phyloP scores from a whole-genome alignment of 2,113 vertebrate species.

The Antechinus flavipes region DNA sequence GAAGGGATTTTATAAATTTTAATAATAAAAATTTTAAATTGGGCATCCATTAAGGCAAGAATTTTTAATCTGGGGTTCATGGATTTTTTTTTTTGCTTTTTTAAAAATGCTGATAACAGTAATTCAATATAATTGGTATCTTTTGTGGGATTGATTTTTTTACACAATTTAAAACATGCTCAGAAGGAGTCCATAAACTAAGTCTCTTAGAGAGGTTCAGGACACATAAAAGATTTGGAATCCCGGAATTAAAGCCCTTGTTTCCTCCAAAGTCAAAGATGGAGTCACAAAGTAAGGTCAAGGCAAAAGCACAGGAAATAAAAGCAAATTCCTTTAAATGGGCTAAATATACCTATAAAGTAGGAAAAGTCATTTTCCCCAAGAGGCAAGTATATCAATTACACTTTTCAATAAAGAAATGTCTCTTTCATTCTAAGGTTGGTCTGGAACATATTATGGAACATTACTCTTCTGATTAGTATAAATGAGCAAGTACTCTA shows the following conservation, averaged over 20 bases:
- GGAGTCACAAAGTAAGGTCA: conserved; percentile 71
- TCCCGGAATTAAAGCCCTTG: conserved; percentile 30
- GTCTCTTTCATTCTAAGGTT: conserved; percentile 63
- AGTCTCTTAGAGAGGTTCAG: neutral
- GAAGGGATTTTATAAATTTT: neutral
- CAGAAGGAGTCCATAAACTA: neutral
- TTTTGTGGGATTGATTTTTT: neutral
- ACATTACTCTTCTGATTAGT: conserved; percentile 79
- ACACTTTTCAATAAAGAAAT: conserved; percentile 73
- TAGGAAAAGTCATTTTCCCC: conserved; percentile 63
- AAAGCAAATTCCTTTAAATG: conserved; percentile 73
- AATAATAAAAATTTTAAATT: neutral
- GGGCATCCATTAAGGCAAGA: neutral
- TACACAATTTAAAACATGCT: neutral
- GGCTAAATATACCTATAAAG: conserved; percentile 73
- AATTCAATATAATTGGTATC: neutral
- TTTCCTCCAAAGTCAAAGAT: conserved; percentile 64
- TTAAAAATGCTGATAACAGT: neutral
- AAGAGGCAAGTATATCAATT: conserved; percentile 70
- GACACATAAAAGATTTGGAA: no score
- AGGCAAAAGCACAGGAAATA: conserved; percentile 69
- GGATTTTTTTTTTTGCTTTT: neutral
- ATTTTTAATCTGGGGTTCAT: neutral
- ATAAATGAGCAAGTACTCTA: conserved; percentile 79
- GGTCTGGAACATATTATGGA: conserved; percentile 65